Evolutionary conservation across 2,113 vertebrate species (phyloP), one percentile per base, ranked within the genome.

Genomic region (Hypocryptadius cinnamomeus): DNA sequence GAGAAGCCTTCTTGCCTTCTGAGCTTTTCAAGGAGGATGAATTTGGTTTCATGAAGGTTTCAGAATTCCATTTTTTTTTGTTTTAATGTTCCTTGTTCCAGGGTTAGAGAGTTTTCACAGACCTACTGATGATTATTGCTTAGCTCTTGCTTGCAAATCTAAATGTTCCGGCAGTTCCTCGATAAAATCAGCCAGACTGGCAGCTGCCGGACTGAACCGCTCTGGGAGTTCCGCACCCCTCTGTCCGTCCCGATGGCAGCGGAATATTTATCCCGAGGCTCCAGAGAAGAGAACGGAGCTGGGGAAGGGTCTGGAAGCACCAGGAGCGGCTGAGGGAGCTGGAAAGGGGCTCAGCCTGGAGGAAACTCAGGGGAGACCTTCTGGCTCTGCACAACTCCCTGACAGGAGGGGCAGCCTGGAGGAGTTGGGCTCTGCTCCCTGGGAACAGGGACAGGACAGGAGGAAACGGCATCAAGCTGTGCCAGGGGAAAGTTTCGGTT

Each of bases 131-230:
- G 10, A 72, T 20, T 51, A 40, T 23, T 35, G 24, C 16, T 39
- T 7, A 40, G 59, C 20, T 82, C 54, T 88, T 97, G 96, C 97
- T 89, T 97, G 98, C 42, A 87, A 73, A 72, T 92, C 60, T 7
- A 65, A 59, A 6, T 96, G 95, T 23, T 98, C 96, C 5, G 79
- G 84, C 2, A 97, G 96, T 35, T 99, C 98, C 71, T 99, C 98
- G 83, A 97, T 90, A 95, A 98, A 98, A 7, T 98, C 98, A 31
- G 50, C 98, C 98, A 96, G 98, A 98, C 83, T 98, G 98, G 94
- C 97, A 97, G 93, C 98, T 99, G 90, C 97, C 98, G 57, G 33
- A 54, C 68, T 7, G 47, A 63, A 39, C 22, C 6, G 18, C 57
- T 42, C 35, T 5, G 24, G 27, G 17, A 66, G 48, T 37, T 72